Evolutionary conservation across 2,888 invertebrate genomes (phyloP).

Genomic region (Erebia aethiops): DNA sequence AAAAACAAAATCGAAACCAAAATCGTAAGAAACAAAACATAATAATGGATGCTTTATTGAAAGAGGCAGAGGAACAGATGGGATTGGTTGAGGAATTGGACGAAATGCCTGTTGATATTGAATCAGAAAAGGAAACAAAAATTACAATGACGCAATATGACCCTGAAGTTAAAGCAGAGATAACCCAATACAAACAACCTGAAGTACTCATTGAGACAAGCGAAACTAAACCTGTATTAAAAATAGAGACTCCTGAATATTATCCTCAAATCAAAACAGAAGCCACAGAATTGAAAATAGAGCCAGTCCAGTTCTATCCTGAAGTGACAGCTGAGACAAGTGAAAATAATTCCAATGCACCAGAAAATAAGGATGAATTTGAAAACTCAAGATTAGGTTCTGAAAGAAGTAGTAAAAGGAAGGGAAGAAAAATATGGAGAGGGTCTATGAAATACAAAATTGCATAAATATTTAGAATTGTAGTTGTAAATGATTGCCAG

Average conservation of each 20-base stretch:
- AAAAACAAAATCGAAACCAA: constrained; percentile 47
- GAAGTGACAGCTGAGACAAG: constrained; percentile 9
- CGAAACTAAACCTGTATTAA: not conserved
- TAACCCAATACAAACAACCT: constrained; percentile 6
- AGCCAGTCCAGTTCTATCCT: not conserved
- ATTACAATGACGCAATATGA: not conserved
- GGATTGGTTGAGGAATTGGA: constrained; percentile 46
- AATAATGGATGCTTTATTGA: constrained; percentile 56
- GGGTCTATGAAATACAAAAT: constrained; percentile 61
- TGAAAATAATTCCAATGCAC: constrained; percentile 27
- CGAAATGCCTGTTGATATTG: constrained; percentile 34
- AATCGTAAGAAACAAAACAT: constrained; percentile 63
- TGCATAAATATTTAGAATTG: constrained; percentile 29
- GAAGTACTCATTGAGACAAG: not conserved
- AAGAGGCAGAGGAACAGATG: constrained; percentile 51
- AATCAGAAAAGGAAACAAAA: constrained; percentile 11
- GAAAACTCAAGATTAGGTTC: constrained; percentile 55
- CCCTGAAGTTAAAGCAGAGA: constrained; percentile 4
- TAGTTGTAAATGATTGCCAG: constrained; percentile 13
- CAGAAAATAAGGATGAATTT: constrained; percentile 29
- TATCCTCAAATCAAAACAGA: not conserved
- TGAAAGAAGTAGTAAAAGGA: constrained; percentile 61
- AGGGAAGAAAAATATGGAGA: constrained; percentile 52
- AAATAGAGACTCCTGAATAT: not conserved
- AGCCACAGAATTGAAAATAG: not conserved